Evolutionary conservation across 1,140 invertebrate species (phyloP), one percentile per base, ranked within the genome.

Genomic region (Maniola jurtina): DNA sequence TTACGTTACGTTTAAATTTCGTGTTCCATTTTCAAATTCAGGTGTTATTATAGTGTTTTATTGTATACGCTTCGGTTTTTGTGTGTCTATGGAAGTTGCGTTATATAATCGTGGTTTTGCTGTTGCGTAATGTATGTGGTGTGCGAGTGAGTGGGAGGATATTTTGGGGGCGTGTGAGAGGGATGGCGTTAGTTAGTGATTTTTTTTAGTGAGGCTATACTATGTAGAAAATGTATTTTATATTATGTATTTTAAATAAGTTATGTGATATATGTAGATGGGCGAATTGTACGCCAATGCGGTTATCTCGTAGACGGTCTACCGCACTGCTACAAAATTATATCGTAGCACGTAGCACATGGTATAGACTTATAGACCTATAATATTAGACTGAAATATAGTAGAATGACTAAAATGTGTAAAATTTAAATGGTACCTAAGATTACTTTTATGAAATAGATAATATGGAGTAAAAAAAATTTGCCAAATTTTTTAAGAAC

Each of bases 111-210:
- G 57, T 61, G 56, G 54, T 67, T 47, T 45, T 45, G 42, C 8
- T 68, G 50, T 79, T 75, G 65, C 75, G 72, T 79, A 77, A 77
- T 70, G 60, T 64, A 64, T 66, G 57, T 64, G 33, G 61, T 61
- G 69, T 73, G 71, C 61, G 73, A 77, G 76, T 54, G 75, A 77
- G 72, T 62, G 42, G 65, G 66, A 48, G 56, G 25, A 58, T 73
- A 42, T 64, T 36, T 36, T 55, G 7, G 68, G 34, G 33, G 63
- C 48, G 71, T 65, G 71, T 36, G 71, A 73, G 25, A 57, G 71
- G 58, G 71, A 73, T 59, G 57, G 57, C 16, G 34, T 60, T 62
- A 71, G 47, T 54, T 65, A 68, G 60, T 62, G 66, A 63, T 63
- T 68, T 65, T 63, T 61, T 34, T 59, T 59, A 34, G 60, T 50